Evolutionary conservation across 2,888 invertebrate genomes (phyloP).

Genomic region (Cosmia trapezina): DNA sequence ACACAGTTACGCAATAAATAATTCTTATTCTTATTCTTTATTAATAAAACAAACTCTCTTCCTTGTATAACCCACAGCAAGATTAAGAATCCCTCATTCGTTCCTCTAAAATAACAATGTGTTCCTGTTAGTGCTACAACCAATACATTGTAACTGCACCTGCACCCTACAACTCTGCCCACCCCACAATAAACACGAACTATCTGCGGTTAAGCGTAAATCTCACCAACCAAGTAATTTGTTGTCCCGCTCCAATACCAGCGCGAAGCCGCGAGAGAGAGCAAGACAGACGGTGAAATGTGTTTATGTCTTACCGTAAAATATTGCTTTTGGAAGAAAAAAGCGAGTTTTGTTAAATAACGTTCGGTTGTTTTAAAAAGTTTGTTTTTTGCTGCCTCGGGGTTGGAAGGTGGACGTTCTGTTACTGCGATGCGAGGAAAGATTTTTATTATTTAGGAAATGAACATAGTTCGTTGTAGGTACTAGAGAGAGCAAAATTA

Average conservation of each 20-base stretch:
- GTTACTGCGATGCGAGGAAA: not conserved
- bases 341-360: conserved; percentile 52
- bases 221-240: conserved; percentile 44
- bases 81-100: too few relatives aligned
- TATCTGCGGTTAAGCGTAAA: conserved; percentile 56
- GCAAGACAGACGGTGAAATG: conserved; percentile 49
- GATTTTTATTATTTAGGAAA: not conserved
- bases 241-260: conserved; percentile 23
- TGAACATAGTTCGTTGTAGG: not conserved
- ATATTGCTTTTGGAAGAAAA: conserved; percentile 54
- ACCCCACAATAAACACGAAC: conserved; percentile 44
- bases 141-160: conserved; percentile 26
- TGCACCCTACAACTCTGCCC: conserved; percentile 23
- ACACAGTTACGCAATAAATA: too few relatives aligned
- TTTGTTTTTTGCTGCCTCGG: conserved; percentile 14
- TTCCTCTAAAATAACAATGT: conserved; percentile 6
- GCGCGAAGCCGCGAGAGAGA: not conserved
- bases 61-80: not conserved
- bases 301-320: conserved; percentile 61
- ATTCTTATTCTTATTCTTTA: too few relatives aligned
- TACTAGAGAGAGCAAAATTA: not conserved
- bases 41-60: too few relatives aligned
- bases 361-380: conserved; percentile 52
- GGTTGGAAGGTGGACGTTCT: not conserved
- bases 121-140: conserved; percentile 13